These are phyloP conservation scores for Craterocephalus amniculus DNA, from an alignment of 2,797 vertebrate genomes.

Conservation along the genomic window DNA sequence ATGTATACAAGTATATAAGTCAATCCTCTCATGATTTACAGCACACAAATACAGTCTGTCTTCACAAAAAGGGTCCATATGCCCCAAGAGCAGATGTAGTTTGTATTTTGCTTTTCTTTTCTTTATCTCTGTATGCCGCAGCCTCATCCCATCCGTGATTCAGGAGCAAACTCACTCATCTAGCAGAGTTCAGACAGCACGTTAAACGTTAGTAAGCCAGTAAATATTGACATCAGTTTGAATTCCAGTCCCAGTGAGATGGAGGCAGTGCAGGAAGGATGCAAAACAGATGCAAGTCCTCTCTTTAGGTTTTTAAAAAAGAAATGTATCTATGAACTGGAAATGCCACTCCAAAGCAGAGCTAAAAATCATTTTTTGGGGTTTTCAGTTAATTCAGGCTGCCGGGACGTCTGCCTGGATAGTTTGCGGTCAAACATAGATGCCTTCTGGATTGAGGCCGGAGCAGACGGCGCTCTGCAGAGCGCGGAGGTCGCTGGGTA, in stretches of 20 bases:
- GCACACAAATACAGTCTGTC: constrained; percentile 17
- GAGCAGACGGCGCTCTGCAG: constrained; percentile 90
- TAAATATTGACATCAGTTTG: constrained; percentile 56
- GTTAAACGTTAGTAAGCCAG: constrained; percentile 28
- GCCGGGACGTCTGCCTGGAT: not conserved
- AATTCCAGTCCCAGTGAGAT: constrained; percentile 21
- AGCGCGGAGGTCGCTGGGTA: constrained; percentile 90
- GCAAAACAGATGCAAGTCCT: constrained; percentile 11
- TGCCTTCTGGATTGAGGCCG: constrained; percentile 94
- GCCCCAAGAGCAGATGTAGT: constrained; percentile 36
- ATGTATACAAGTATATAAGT: constrained; percentile 27
- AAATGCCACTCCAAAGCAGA: constrained; percentile 9
- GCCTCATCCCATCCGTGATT: not conserved
- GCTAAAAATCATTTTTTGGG: constrained; percentile 16
- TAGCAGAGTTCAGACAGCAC: constrained; percentile 9
- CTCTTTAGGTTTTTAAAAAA: not conserved
- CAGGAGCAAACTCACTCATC: constrained; percentile 11
- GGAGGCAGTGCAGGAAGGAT: constrained; percentile 36
- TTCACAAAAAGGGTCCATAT: not conserved
- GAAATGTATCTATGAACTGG: too few relatives aligned
- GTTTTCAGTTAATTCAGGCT: constrained; percentile 1
- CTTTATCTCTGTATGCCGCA: not conserved
- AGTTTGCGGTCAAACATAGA: constrained; percentile 90
- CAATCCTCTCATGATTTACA: constrained; percentile 31
- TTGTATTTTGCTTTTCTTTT: not conserved